Conservation (phyloP, 2,888 invertebrate species). For the Epicampocera succincta region DNA sequence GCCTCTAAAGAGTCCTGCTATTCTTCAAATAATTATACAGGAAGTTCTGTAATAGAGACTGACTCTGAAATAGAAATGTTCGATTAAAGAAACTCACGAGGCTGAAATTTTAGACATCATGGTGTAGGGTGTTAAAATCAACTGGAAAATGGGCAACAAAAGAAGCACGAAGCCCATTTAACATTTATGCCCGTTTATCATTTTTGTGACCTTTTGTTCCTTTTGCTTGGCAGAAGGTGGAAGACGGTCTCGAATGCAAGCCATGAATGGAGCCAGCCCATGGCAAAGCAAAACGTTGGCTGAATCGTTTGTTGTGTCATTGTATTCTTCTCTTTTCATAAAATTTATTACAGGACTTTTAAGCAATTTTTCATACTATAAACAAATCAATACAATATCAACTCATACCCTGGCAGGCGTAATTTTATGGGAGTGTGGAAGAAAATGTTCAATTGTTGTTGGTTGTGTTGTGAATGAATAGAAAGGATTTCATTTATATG, state of each 20-base stretch:
- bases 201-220: conserved; percentile 75
- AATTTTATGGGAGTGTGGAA: conserved; percentile 24
- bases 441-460: conserved; percentile 66
- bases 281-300: conserved; percentile 50
- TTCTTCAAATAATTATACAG: no score
- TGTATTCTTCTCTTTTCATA: conserved; percentile 64
- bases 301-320: conserved; percentile 48
- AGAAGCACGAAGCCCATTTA: conserved; percentile 49
- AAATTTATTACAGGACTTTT: conserved; percentile 71
- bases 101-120: not conserved
- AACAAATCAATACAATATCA: conserved; percentile 7
- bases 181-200: conserved; percentile 79
- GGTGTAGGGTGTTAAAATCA: not conserved
- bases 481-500: conserved; percentile 67
- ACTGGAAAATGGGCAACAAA: not conserved
- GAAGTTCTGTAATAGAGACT: no score
- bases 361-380: conserved; percentile 41
- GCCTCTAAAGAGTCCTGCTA: no score
- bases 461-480: conserved; percentile 47
- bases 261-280: conserved; percentile 49
- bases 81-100: no score
- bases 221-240: conserved; percentile 48
- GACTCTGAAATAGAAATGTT: no score
- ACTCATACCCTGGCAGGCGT: not conserved
- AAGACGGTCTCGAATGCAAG: conserved; percentile 49